phyloP scores from a whole-genome alignment of 1,140 invertebrate species.

The Calliopsis andreniformis region DNA sequence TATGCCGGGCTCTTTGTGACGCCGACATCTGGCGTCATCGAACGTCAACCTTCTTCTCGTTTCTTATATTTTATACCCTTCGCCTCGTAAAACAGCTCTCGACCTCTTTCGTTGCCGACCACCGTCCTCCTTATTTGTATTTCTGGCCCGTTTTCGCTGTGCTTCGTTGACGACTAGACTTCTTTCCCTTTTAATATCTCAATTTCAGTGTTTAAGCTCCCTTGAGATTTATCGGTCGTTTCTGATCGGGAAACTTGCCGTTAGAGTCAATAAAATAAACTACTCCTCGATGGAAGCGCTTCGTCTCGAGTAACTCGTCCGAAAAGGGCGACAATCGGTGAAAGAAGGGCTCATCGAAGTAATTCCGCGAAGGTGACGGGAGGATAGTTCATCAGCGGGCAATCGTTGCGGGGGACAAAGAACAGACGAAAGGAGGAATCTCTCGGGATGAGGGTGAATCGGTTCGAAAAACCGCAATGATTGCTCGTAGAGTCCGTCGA shows the following conservation, averaged over 20 bases:
- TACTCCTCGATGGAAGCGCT: background rate
- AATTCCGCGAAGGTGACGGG: conserved; percentile 1
- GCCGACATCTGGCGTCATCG: conserved; percentile 65
- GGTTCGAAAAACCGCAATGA: conserved; percentile 51
- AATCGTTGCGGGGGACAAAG: conserved; percentile 25
- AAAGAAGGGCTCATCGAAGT: background rate
- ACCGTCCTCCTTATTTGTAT: conserved; percentile 35
- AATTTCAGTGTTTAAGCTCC: background rate
- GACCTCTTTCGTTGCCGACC: conserved; percentile 40
- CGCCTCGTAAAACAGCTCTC: conserved; percentile 46
- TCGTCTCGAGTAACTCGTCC: background rate
- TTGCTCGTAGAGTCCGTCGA: conserved; percentile 31
- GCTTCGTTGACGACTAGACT: background rate
- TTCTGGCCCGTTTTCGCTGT: conserved; percentile 28
- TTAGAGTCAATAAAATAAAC: background rate
- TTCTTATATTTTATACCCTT: conserved; percentile 46
- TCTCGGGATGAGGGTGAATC: conserved; percentile 29
- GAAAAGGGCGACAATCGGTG: background rate
- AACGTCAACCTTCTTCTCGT: conserved; percentile 51
- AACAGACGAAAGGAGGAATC: background rate
- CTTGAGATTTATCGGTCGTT: background rate
- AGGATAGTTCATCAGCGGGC: conserved; percentile 19
- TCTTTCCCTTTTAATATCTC: conserved; percentile 7
- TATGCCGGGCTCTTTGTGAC: conserved; percentile 63
- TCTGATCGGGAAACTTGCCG: background rate